A percentile compares a stretch with the other conserved stretches of the same genome.
phyloP scores from a whole-genome alignment of 35 echinoderm and acorn worm genomes.

The Apostichopus parvimensis region DNA sequence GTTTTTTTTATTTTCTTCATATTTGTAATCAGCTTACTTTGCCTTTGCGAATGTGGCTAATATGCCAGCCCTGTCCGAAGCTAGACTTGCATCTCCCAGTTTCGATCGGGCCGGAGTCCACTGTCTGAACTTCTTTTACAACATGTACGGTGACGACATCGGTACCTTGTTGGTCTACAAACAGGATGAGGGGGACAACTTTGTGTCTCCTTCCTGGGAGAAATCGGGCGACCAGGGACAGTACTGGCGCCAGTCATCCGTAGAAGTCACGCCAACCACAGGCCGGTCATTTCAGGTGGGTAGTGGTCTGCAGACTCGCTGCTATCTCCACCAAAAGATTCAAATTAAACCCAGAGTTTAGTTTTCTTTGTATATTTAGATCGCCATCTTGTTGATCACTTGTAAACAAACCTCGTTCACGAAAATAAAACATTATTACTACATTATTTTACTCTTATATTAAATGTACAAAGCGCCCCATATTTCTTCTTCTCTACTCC shows the following conservation, averaged over 20 bases:
- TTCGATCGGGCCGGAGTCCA: conserved; percentile 38
- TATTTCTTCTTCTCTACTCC: too few relatives aligned
- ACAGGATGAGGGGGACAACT: conserved; percentile 64
- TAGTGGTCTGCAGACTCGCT: neutral
- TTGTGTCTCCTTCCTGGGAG: conserved; percentile 75
- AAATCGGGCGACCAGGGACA: conserved; percentile 70
- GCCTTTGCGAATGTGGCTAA: conserved; percentile 28
- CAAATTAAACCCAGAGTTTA: too few relatives aligned
- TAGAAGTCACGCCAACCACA: conserved; percentile 45
- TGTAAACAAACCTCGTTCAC: too few relatives aligned
- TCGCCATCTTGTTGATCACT: too few relatives aligned
- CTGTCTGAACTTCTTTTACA: conserved; percentile 84
- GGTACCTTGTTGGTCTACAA: conserved; percentile 80
- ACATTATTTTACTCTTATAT: too few relatives aligned
- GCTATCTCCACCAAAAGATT: too few relatives aligned
- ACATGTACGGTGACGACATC: conserved; percentile 70
- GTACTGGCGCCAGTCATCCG: conserved; percentile 67
- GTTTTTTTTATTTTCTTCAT: neutral
- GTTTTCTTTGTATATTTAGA: too few relatives aligned
- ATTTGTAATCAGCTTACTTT: conserved; percentile 8
- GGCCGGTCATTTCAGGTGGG: conserved; percentile 56
- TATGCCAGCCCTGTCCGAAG: conserved; percentile 9
- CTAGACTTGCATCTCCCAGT: neutral
- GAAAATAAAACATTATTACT: too few relatives aligned
- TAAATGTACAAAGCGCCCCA: too few relatives aligned